Evolutionary conservation across 2,888 invertebrate genomes (phyloP).

Genomic region (Sepioteuthis lessoniana): DNA sequence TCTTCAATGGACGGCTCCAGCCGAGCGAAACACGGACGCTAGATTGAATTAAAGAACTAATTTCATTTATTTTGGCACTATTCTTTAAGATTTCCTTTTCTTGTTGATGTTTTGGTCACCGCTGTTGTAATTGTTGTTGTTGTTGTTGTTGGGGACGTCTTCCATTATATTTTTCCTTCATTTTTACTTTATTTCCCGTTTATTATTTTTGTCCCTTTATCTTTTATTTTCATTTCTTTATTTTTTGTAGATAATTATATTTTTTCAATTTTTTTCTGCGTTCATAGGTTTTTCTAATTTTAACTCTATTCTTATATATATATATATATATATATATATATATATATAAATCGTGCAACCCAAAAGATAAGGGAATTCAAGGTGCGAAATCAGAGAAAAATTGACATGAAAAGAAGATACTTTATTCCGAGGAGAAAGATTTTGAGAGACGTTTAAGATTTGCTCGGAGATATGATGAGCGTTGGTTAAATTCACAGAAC

Average conservation of each 20-base stretch:
- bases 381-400: too few relatives aligned
- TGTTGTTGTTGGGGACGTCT: not conserved
- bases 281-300: not conserved
- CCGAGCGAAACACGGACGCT: slow-evolving; percentile 33
- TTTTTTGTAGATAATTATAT: not conserved
- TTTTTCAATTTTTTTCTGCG: not conserved
- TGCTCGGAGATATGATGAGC: too few relatives aligned
- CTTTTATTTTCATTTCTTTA: not conserved
- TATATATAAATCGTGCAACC: not conserved
- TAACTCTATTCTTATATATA: not conserved
- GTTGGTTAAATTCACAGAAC: too few relatives aligned
- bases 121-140: not conserved
- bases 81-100: not conserved
- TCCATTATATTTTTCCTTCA: not conserved
- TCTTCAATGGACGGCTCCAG: not conserved
- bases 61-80: slow-evolving; percentile 12
- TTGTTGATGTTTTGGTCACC: not conserved
- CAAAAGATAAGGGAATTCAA: too few relatives aligned
- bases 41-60: slow-evolving; percentile 33
- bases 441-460: too few relatives aligned
- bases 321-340: slow-evolving; percentile 15
- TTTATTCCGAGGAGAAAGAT: too few relatives aligned
- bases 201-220: not conserved
- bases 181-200: not conserved
- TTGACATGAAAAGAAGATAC: too few relatives aligned